Conservation (phyloP, 2,888 invertebrate genomes). For the Hyles lineata region DNA sequence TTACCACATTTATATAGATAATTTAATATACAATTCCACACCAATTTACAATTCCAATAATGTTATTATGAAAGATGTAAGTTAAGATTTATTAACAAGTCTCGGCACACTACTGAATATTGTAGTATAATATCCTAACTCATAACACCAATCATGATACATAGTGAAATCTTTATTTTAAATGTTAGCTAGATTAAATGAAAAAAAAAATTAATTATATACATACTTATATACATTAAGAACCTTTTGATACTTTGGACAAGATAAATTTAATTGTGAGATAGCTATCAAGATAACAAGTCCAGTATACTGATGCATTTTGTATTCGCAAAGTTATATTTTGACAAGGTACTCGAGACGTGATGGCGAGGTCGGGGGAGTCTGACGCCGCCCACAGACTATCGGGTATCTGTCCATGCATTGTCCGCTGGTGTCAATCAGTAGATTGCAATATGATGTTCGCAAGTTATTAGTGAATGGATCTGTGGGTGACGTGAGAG, state of each 20-base stretch:
- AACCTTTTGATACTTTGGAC: slow-evolving; percentile 71
- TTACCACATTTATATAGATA: slow-evolving; percentile 19
- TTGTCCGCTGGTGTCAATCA: neutral
- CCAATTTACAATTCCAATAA: slow-evolving; percentile 9
- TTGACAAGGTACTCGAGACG: slow-evolving; percentile 7
- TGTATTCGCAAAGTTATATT: slow-evolving; percentile 14
- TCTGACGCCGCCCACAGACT: neutral
- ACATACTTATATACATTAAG: slow-evolving; percentile 41
- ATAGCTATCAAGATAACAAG: slow-evolving; percentile 53
- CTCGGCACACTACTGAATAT: slow-evolving; percentile 13
- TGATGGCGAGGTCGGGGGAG: neutral
- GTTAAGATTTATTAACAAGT: neutral
- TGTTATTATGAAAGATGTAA: neutral
- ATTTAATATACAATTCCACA: slow-evolving; percentile 4
- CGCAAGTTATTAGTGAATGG: neutral
- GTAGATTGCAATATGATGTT: neutral
- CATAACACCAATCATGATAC: slow-evolving; percentile 50
- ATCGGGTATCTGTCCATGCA: neutral
- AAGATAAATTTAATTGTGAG: slow-evolving; percentile 46
- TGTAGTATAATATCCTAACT: slow-evolving; percentile 25
- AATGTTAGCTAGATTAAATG: slow-evolving; percentile 68
- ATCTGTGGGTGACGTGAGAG: neutral
- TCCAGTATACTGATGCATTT: slow-evolving; percentile 50
- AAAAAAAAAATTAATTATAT: slow-evolving; percentile 49
- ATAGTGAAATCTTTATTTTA: slow-evolving; percentile 40